Conservation (phyloP, 2,113 vertebrate genomes). For the Thomomys bottae region DNA sequence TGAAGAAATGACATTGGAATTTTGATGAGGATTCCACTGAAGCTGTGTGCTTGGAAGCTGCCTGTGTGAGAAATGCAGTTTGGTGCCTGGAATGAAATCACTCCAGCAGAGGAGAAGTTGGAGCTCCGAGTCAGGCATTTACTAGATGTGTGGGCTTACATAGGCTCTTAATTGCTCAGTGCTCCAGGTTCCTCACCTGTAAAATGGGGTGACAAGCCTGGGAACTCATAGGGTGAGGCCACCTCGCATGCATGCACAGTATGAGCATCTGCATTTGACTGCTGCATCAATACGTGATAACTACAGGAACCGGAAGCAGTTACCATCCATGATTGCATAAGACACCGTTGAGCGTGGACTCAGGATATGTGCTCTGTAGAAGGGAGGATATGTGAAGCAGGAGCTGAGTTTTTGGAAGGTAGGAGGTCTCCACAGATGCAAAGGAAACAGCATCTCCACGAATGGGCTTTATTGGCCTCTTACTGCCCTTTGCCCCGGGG, state of each 20-base stretch:
- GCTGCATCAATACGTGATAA: neutral
- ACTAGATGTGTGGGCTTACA: neutral
- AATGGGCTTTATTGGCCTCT: no score
- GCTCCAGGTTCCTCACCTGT: neutral
- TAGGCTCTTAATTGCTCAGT: neutral
- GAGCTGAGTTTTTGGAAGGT: neutral
- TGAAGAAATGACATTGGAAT: neutral
- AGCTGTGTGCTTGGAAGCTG: neutral
- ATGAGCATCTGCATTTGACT: neutral
- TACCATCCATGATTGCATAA: no score
- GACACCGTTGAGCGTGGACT: neutral
- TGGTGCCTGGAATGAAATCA: neutral
- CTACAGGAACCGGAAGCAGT: neutral
- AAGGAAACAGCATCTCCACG: neutral
- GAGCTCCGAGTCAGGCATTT: neutral
- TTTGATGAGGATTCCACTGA: no score
- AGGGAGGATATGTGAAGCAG: neutral
- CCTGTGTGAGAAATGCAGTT: rapidly evolving
- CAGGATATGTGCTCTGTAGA: neutral
- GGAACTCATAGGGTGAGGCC: neutral
- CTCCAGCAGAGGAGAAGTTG: neutral
- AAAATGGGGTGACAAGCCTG: neutral
- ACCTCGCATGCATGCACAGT: neutral
- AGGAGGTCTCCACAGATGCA: neutral
- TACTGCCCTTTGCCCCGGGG: neutral